A percentile compares a stretch with the other conserved stretches of the same genome.
These are phyloP conservation scores for Otis tarda DNA, from an alignment of 2,113 vertebrate species.

Conservation along the genomic window DNA sequence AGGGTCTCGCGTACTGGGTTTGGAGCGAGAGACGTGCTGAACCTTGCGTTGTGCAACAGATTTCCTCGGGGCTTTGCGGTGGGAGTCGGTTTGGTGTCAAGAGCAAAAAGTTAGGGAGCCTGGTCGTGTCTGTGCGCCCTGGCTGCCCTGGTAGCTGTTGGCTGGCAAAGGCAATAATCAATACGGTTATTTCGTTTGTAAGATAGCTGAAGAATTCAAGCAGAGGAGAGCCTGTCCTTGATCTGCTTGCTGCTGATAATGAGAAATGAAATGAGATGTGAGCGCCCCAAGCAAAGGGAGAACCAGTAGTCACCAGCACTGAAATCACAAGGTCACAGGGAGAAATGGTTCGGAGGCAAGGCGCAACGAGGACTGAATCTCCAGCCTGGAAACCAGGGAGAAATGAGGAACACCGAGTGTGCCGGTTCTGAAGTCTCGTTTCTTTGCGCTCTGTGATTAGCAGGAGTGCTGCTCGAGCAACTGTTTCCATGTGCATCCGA, in stretches of 20 bases:
- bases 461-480: neutral
- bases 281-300: neutral
- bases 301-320: neutral
- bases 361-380: neutral
- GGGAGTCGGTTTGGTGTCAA: neutral
- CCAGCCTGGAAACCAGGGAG: neutral
- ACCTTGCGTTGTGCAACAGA: rapidly evolving
- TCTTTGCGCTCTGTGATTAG: neutral
- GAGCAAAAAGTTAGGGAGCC: neutral
- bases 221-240: slow-evolving; percentile 29
- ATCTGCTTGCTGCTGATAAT: neutral
- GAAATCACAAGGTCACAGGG: neutral
- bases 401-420: rapidly evolving
- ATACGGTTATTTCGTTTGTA: neutral
- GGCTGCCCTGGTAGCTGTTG: neutral
- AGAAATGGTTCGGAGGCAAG: neutral
- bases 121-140: neutral
- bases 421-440: neutral
- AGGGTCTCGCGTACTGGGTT: rapidly evolving
- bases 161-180: neutral
- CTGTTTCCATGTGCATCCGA: neutral
- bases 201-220: neutral
- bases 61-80: neutral
- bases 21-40: neutral
- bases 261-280: neutral